Conservation (phyloP, 2,888 invertebrate genomes). For the Trachelus iudaicus region DNA sequence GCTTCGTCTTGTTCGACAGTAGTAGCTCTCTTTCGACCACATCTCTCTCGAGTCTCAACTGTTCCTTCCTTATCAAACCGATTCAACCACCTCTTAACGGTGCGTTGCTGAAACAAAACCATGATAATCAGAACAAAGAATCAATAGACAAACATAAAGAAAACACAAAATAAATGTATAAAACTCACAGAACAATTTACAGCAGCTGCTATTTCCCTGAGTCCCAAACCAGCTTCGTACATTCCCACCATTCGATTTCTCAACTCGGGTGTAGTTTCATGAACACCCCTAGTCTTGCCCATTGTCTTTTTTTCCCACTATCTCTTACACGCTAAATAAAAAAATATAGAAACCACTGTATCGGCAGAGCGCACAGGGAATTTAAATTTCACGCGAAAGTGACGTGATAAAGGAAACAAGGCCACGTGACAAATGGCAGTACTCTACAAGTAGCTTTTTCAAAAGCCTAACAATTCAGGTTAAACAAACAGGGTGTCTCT, state of each 20-base stretch:
- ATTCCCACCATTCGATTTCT: conserved; percentile 64
- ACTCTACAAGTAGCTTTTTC: conserved; percentile 11
- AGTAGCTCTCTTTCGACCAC: conserved; percentile 61
- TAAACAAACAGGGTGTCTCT: conserved; percentile 9
- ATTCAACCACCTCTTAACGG: conserved; percentile 62
- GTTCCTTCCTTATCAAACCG: conserved; percentile 62
- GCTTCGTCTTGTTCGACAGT: conserved; percentile 61
- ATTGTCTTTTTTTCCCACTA: conserved; percentile 34
- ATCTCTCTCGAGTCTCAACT: conserved; percentile 60
- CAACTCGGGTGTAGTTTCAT: conserved; percentile 62
- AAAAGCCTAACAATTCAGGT: conserved; percentile 20
- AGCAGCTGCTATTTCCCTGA: conserved; percentile 60
- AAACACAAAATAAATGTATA: background rate
- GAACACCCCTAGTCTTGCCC: conserved; percentile 63
- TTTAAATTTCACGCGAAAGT: conserved; percentile 45
- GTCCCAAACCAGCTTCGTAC: conserved; percentile 62
- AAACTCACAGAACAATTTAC: conserved; percentile 59
- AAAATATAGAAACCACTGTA: background rate
- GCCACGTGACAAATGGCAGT: conserved; percentile 51
- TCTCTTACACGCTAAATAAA: background rate
- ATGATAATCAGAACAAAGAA: background rate
- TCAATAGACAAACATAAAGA: background rate
- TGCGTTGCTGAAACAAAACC: conserved; percentile 54
- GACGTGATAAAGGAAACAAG: conserved; percentile 36
- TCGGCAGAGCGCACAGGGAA: conserved; percentile 8